phyloP scores from a whole-genome alignment of 2,113 vertebrate genomes.

The Silurus meridionalis region DNA sequence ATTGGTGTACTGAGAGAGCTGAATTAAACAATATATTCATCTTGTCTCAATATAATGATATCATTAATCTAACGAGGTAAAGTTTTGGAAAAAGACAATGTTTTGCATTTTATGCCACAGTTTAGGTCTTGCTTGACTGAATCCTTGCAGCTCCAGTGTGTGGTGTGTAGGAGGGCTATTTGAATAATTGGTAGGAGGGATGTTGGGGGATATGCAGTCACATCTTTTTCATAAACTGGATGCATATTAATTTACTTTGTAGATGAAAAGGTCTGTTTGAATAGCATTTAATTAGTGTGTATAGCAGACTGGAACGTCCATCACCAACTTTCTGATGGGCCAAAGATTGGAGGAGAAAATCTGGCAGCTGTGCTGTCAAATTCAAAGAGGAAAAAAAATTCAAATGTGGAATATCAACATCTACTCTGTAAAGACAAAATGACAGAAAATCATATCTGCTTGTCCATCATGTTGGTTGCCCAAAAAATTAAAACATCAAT shows the following conservation, averaged over 20 bases:
- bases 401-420: background rate
- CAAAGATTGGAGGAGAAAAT: background rate
- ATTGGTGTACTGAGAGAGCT: background rate
- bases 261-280: background rate
- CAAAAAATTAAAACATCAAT: background rate
- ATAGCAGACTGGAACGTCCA: background rate
- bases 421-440: background rate
- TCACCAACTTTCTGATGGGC: background rate
- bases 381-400: background rate
- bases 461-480: background rate
- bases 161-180: background rate
- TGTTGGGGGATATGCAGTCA: background rate
- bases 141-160: conserved; percentile 1
- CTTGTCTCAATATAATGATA: background rate
- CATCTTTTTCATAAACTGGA: background rate
- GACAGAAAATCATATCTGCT: background rate
- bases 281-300: background rate
- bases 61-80: background rate
- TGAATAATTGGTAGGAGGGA: background rate
- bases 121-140: background rate
- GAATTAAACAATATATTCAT: too few relatives aligned
- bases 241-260: background rate
- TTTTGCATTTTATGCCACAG: background rate
- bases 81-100: background rate
- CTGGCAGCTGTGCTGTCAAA: background rate